Conservation (phyloP, 2,113 vertebrate species). For the Aphyosemion australe region DNA sequence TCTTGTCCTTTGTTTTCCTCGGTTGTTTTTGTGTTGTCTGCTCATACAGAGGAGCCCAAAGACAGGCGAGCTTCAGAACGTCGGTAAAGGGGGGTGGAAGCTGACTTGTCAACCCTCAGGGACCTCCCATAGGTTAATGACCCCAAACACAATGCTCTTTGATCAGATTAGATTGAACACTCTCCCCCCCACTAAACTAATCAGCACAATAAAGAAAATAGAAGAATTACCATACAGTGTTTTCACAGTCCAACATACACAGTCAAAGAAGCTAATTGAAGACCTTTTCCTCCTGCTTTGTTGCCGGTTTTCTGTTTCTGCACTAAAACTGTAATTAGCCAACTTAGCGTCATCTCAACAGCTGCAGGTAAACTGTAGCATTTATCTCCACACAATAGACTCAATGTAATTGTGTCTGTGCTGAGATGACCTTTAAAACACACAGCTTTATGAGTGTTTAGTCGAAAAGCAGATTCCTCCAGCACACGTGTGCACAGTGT, state of each 20-base stretch:
- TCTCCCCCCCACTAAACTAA: conserved; percentile 71
- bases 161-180: conserved; percentile 82
- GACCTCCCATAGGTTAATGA: conserved; percentile 82
- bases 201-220: conserved; percentile 76
- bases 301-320: conserved; percentile 68
- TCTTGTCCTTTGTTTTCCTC: conserved; percentile 62
- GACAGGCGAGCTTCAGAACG: conserved; percentile 49
- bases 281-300: conserved; percentile 54
- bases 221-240: conserved; percentile 78
- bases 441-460: conserved; percentile 34
- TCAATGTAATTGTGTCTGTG: conserved; percentile 27
- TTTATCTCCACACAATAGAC: conserved; percentile 65
- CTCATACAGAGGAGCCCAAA: conserved; percentile 53
- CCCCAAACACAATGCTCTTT: conserved; percentile 82
- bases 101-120: conserved; percentile 74
- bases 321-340: conserved; percentile 76
- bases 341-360: conserved; percentile 59
- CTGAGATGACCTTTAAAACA: conserved; percentile 31
- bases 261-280: conserved; percentile 68
- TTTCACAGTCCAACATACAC: conserved; percentile 60
- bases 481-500: conserved; percentile 1
- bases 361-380: conserved; percentile 55
- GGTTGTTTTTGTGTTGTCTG: conserved; percentile 75
- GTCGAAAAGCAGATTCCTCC: conserved; percentile 18
- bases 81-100: conserved; percentile 44